phyloP scores from a whole-genome alignment of 2,113 vertebrate species.

The Falcunculus frontatus region DNA sequence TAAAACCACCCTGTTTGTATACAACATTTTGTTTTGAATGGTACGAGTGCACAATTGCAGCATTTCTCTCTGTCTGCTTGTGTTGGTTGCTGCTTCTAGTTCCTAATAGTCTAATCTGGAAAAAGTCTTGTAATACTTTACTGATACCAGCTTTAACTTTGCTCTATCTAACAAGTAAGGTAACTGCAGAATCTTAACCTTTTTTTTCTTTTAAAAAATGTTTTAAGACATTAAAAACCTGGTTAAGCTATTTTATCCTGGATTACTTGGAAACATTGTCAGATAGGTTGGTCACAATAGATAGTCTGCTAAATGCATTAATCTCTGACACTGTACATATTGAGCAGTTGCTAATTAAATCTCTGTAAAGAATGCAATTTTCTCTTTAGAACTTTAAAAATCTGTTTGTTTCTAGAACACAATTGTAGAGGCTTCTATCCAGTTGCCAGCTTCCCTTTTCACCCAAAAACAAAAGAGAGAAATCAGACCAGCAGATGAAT shows the following conservation, averaged over 20 bases:
- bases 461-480: constrained; percentile 74
- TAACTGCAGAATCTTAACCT: not conserved
- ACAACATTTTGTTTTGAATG: not conserved
- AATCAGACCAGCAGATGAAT: constrained; percentile 79
- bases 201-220: not conserved
- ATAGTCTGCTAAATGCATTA: not conserved
- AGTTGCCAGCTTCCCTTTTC: constrained; percentile 88
- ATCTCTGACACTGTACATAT: not conserved
- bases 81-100: not conserved
- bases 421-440: constrained; percentile 90
- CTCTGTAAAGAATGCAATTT: not conserved
- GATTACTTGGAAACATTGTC: not conserved
- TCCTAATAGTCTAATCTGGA: not conserved
- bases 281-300: not conserved
- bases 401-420: constrained; percentile 79
- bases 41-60: not conserved
- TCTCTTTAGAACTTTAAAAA: not conserved
- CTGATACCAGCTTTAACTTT: not conserved
- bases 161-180: not conserved
- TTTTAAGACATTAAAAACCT: not conserved
- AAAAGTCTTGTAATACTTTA: not conserved
- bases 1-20: not conserved
- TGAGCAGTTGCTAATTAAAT: not conserved
- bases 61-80: not conserved
- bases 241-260: not conserved